Conservation (phyloP, 2,797 vertebrate species). For the Psittacula derbiana region DNA sequence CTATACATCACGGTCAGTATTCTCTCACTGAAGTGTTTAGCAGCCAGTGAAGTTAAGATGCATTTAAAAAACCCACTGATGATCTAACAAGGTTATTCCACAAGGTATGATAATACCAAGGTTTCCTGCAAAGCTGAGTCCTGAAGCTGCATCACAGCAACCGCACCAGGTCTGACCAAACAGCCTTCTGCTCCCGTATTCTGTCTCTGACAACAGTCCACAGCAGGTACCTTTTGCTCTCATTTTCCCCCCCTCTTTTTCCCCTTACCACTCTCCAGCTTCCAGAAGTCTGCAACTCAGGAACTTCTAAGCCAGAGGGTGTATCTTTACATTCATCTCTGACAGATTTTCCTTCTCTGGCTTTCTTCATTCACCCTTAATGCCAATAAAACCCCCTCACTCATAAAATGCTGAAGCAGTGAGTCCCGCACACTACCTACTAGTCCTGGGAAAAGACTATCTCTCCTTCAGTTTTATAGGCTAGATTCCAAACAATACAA, state of each 20-base stretch:
- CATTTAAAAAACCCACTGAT: neutral
- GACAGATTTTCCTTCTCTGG: neutral
- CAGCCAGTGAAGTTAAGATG: neutral
- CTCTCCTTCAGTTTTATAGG: neutral
- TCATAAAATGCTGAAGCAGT: neutral
- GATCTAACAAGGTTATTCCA: neutral
- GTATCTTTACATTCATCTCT: neutral
- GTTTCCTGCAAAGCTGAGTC: neutral
- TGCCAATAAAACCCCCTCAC: neutral
- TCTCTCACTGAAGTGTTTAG: neutral
- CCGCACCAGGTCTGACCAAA: neutral
- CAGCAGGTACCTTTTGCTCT: neutral
- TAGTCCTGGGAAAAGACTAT: neutral
- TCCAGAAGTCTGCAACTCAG: neutral
- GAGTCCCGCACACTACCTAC: neutral
- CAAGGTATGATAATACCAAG: neutral
- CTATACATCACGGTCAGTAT: neutral
- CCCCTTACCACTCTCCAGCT: neutral
- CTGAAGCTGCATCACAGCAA: neutral
- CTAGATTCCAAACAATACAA: neutral
- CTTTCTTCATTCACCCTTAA: neutral
- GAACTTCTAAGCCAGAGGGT: neutral
- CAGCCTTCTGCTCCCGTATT: neutral
- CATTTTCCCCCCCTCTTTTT: neutral
- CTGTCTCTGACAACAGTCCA: fast-evolving